These are phyloP conservation scores for Thumatha senex DNA, from an alignment of 2,888 invertebrate species.

Conservation along the genomic window DNA sequence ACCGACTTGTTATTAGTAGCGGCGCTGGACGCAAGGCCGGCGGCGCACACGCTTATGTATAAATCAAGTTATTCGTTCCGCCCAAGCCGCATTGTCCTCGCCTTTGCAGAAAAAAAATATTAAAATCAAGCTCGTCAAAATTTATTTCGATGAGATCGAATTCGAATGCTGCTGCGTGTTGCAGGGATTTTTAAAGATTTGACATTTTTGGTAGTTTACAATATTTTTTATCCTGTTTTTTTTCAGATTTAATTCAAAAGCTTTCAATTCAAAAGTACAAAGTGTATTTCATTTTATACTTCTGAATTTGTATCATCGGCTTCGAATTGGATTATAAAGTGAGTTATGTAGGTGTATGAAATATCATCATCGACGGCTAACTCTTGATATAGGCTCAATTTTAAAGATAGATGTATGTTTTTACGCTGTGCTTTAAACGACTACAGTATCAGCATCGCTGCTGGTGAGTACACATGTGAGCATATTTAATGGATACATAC, in stretches of 20 bases:
- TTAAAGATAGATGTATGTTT: no score
- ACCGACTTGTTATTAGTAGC: constrained; percentile 39
- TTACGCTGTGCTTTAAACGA: no score
- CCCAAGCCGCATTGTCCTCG: constrained; percentile 72
- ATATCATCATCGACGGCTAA: no score
- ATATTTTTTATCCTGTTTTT: constrained; percentile 2
- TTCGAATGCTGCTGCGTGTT: constrained; percentile 41
- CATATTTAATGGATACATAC: not conserved
- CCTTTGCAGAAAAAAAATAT: constrained; percentile 54
- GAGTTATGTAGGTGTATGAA: no score
- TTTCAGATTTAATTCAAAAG: no score
- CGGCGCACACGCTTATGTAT: constrained; percentile 64
- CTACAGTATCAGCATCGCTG: no score
- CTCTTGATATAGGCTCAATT: no score
- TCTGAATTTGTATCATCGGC: not conserved
- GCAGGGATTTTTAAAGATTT: constrained; percentile 29
- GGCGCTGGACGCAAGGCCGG: constrained; percentile 44
- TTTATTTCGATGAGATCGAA: constrained; percentile 63
- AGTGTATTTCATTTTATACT: no score
- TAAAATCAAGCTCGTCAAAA: constrained; percentile 70
- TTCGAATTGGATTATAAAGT: not conserved
- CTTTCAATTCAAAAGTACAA: no score
- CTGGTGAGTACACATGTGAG: no score
- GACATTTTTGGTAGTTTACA: constrained; percentile 25
- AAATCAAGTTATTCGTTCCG: constrained; percentile 78